Evolutionary conservation across 2,888 invertebrate species (phyloP).

Genomic region (Drosophila cyrtoloma): DNA sequence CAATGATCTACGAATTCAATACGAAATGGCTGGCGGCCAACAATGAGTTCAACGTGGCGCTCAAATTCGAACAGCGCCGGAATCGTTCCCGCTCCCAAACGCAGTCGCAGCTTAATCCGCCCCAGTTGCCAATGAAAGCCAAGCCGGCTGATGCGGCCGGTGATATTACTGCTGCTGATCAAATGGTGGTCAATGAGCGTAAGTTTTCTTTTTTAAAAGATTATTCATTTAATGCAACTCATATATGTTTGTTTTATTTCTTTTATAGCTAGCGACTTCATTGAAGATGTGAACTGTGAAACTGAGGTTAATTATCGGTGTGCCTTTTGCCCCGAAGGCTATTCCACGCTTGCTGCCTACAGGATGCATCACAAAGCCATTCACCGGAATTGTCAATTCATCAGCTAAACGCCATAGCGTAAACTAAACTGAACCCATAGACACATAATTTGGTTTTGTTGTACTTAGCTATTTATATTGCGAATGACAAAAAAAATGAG

Average conservation of each 20-base stretch:
- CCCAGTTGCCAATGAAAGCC: not conserved
- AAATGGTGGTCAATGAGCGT: slow-evolving; percentile 31
- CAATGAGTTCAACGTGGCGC: slow-evolving; percentile 70
- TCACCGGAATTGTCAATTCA: slow-evolving; percentile 34
- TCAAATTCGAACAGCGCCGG: slow-evolving; percentile 63
- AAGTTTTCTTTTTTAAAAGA: not conserved
- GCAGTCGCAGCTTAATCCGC: not conserved
- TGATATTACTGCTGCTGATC: not conserved
- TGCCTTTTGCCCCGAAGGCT: slow-evolving; percentile 38
- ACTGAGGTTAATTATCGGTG: slow-evolving; percentile 36
- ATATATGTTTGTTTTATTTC: not conserved
- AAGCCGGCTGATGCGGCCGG: not conserved
- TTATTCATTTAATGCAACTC: not conserved
- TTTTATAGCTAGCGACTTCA: slow-evolving; percentile 19
- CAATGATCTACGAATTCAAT: slow-evolving; percentile 75
- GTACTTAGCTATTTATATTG: slow-evolving; percentile 64
- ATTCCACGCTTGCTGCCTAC: slow-evolving; percentile 51
- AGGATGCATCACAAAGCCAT: slow-evolving; percentile 46
- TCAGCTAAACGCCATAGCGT: slow-evolving; percentile 22
- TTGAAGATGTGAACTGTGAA: slow-evolving; percentile 20
- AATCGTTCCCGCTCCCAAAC: slow-evolving; percentile 33
- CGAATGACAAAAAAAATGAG: slow-evolving; percentile 22
- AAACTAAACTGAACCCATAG: not conserved
- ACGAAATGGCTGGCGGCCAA: slow-evolving; percentile 68
- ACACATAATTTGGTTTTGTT: slow-evolving; percentile 26